These are phyloP conservation scores for Rattus rattus DNA, from an alignment of 2,113 vertebrate species.

Conservation along the genomic window DNA sequence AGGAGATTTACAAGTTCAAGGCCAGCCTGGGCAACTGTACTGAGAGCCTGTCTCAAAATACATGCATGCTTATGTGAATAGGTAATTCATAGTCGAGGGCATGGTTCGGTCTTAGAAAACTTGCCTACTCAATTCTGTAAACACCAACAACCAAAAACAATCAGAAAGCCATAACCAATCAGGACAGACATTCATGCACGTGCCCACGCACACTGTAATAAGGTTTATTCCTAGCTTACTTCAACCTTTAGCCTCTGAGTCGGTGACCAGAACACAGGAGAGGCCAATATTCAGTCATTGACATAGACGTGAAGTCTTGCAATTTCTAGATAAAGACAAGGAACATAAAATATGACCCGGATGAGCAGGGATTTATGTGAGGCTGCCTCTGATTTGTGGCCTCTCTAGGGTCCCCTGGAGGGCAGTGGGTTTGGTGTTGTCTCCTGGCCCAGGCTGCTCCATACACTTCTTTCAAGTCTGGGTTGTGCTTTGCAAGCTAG, in stretches of 20 bases:
- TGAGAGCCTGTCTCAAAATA: neutral
- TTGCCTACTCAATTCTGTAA: neutral
- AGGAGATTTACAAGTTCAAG: neutral
- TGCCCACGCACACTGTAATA: neutral
- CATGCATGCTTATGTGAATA: neutral
- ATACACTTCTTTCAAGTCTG: neutral
- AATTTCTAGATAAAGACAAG: neutral
- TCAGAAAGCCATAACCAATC: neutral
- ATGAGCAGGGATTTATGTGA: neutral
- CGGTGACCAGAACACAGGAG: neutral
- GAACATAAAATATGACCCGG: neutral
- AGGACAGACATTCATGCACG: neutral
- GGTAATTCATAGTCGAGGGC: neutral
- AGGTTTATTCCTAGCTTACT: neutral
- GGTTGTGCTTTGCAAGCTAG: neutral
- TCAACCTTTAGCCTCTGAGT: neutral
- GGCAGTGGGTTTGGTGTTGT: neutral
- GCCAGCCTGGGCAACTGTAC: too few relatives aligned
- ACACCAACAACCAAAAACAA: too few relatives aligned
- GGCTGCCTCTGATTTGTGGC: neutral
- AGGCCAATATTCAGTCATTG: neutral
- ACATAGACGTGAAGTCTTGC: neutral
- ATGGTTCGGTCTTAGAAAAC: neutral
- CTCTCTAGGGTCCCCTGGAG: neutral
- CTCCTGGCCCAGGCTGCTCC: neutral